These are phyloP conservation scores for Phaedon cochleariae DNA, from an alignment of 2,888 invertebrate genomes.

Conservation along the genomic window DNA sequence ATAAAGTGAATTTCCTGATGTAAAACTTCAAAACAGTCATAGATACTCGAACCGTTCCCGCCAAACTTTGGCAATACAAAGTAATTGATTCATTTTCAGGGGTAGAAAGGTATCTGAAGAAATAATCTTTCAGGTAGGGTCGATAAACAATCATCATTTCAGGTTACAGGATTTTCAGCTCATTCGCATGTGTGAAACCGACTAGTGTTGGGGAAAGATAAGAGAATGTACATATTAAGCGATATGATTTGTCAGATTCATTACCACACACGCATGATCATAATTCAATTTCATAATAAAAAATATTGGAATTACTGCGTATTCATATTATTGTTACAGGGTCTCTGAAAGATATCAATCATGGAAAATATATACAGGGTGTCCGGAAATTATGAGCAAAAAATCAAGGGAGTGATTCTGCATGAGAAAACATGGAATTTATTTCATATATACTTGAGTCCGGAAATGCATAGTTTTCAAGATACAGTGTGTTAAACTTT, in stretches of 20 bases:
- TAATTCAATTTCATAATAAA: not conserved
- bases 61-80: not conserved
- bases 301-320: not conserved
- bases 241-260: constrained; percentile 20
- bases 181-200: constrained; percentile 49
- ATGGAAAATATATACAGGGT: too few species aligned
- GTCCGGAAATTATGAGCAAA: too few species aligned
- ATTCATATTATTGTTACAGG: not conserved
- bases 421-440: too few species aligned
- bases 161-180: constrained; percentile 30
- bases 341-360: too few species aligned
- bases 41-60: not conserved
- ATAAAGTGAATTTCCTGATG: not conserved
- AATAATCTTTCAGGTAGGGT: constrained; percentile 28
- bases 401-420: too few species aligned
- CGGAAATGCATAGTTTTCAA: too few species aligned
- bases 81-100: not conserved
- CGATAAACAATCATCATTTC: constrained; percentile 52
- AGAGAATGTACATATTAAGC: constrained; percentile 23
- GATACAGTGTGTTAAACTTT: too few species aligned
- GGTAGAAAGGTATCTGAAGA: constrained; percentile 1
- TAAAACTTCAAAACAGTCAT: not conserved
- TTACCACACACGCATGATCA: constrained; percentile 25
- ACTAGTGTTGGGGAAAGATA: constrained; percentile 38
- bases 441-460: too few species aligned